A percentile compares a stretch with the other conserved stretches of the same genome.
Conservation (phyloP, 2,888 invertebrate genomes). For the Caradrina clavipalpis region DNA sequence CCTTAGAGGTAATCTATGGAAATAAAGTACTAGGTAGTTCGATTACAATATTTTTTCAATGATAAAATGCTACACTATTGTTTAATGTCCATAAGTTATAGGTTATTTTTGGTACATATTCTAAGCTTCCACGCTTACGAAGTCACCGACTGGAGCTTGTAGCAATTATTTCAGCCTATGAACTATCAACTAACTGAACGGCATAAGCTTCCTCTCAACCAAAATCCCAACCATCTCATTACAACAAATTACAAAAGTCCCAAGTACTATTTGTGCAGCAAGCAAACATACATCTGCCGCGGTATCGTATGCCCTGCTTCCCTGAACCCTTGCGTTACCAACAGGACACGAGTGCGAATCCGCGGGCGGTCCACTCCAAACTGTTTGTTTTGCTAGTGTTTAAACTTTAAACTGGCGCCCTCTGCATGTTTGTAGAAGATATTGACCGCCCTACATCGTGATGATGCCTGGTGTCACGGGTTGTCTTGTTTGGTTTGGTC, state of each 20-base stretch:
- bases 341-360: constrained; percentile 78
- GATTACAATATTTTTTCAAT: no score
- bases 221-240: constrained; percentile 19
- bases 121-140: no score
- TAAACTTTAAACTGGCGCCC: constrained; percentile 75
- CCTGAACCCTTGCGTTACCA: constrained; percentile 65
- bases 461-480: constrained; percentile 43
- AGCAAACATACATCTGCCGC: constrained; percentile 46
- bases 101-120: no score
- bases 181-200: no score
- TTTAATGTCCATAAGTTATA: no score
- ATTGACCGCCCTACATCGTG: constrained; percentile 58
- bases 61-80: no score
- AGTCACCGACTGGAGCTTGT: no score
- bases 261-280: constrained; percentile 65
- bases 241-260: constrained; percentile 49
- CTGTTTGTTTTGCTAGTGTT: constrained; percentile 84
- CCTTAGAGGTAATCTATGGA: no score
- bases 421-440: constrained; percentile 58
- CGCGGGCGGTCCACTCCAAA: constrained; percentile 79
- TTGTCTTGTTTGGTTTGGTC: constrained; percentile 47
- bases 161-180: no score
- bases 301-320: constrained; percentile 71
- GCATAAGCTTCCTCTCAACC: background rate
- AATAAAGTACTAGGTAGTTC: no score